These are phyloP conservation scores for Paramormyrops kingsleyae DNA, from an alignment of 2,113 vertebrate genomes.

Conservation along the genomic window DNA sequence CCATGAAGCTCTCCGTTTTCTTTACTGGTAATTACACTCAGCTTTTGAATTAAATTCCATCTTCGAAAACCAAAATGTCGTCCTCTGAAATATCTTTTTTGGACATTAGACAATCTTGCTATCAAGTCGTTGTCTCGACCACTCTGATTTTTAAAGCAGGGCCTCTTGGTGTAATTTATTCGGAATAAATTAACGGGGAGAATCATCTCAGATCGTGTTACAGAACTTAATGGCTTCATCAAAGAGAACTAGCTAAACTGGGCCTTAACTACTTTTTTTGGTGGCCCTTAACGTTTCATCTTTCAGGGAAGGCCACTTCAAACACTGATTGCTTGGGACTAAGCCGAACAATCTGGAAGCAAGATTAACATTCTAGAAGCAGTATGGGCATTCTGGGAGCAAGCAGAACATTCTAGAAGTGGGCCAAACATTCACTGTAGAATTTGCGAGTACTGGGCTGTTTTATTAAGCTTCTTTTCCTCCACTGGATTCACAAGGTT, in stretches of 20 bases:
- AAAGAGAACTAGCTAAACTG: constrained; percentile 29
- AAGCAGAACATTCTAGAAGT: neutral
- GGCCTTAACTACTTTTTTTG: constrained; percentile 26
- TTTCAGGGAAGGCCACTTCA: constrained; percentile 33
- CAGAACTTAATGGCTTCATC: neutral
- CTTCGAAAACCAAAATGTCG: neutral
- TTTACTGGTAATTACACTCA: neutral
- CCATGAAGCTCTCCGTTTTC: neutral
- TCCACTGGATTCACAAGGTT: constrained; percentile 38
- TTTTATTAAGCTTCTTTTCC: constrained; percentile 22
- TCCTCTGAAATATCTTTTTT: neutral
- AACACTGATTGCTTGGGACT: neutral
- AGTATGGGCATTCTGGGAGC: neutral
- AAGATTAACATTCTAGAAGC: neutral
- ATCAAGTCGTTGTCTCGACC: neutral
- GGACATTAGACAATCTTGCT: neutral
- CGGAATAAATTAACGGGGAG: neutral
- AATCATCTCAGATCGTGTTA: neutral
- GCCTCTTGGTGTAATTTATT: constrained; percentile 7
- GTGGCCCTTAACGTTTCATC: constrained; percentile 5
- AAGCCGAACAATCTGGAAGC: neutral
- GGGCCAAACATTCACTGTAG: neutral
- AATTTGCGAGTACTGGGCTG: constrained; percentile 30
- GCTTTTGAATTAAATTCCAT: neutral
- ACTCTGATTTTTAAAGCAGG: neutral